A percentile compares a stretch with the other conserved stretches of the same genome.
phyloP scores from a whole-genome alignment of 2,888 invertebrate genomes.

The Agrotis exclamationis region DNA sequence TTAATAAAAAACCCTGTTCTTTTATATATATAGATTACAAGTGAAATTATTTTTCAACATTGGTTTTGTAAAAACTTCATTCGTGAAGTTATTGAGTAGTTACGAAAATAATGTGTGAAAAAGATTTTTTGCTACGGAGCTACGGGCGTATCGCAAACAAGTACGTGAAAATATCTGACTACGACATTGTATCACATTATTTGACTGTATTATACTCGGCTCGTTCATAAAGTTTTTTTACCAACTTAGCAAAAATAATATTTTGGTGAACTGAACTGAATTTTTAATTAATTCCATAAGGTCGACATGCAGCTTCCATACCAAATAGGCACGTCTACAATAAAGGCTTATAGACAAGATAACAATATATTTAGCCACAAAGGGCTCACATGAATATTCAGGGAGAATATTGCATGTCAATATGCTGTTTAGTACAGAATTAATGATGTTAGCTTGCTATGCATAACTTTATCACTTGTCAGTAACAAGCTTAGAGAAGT shows the following conservation, averaged over 20 bases:
- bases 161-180: not conserved
- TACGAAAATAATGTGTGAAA: not conserved
- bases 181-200: not conserved
- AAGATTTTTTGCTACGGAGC: not conserved
- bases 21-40: too few relatives aligned
- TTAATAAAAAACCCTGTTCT: too few relatives aligned
- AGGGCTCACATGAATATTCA: conserved; percentile 53
- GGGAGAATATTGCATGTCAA: conserved; percentile 42
- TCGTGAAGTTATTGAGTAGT: too few relatives aligned
- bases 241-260: not conserved
- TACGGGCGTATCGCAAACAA: not conserved
- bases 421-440: conserved; percentile 38
- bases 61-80: too few relatives aligned
- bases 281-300: too few relatives aligned
- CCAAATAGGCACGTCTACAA: not conserved
- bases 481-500: not conserved
- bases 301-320: not conserved
- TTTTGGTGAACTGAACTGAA: too few relatives aligned
- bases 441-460: conserved; percentile 34
- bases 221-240: not conserved
- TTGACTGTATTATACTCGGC: not conserved
- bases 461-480: conserved; percentile 33
- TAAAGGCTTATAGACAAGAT: not conserved
- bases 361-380: conserved; percentile 36
- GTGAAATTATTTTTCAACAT: too few relatives aligned